Conservation (phyloP, 1,140 invertebrate species). For the Ectropis grisescens region DNA sequence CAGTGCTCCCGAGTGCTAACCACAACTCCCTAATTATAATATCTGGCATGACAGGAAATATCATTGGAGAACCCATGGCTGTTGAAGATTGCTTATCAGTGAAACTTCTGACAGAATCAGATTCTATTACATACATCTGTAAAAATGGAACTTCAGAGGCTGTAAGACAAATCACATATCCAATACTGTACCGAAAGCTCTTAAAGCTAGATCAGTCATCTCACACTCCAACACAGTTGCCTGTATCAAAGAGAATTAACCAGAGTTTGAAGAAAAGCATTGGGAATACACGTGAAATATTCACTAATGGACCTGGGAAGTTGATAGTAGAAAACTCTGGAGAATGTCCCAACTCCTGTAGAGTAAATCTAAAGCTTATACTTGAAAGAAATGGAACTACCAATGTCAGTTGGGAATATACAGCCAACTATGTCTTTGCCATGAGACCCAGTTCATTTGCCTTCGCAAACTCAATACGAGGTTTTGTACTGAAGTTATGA, state of each 20-base stretch:
- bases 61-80: slow-evolving; percentile 69
- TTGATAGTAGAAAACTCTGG: slow-evolving; percentile 76
- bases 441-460: slow-evolving; percentile 77
- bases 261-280: slow-evolving; percentile 67
- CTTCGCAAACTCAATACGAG: slow-evolving; percentile 74
- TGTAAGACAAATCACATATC: slow-evolving; percentile 33
- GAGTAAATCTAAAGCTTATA: slow-evolving; percentile 73
- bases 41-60: slow-evolving; percentile 73
- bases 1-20: slow-evolving; percentile 61
- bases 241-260: slow-evolving; percentile 40
- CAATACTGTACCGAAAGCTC: slow-evolving; percentile 31
- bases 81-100: slow-evolving; percentile 66
- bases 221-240: slow-evolving; percentile 40
- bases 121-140: slow-evolving; percentile 60
- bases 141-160: slow-evolving; percentile 62
- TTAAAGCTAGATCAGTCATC: slow-evolving; percentile 48
- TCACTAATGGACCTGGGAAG: slow-evolving; percentile 69
- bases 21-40: slow-evolving; percentile 75
- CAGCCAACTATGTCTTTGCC: slow-evolving; percentile 73
- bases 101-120: slow-evolving; percentile 38
- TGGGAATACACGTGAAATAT: slow-evolving; percentile 69
- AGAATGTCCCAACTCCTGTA: slow-evolving; percentile 75
- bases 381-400: slow-evolving; percentile 69
- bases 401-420: slow-evolving; percentile 71
- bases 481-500: slow-evolving; percentile 86